Conservation (phyloP, 2,888 invertebrate genomes). For the Merodon equestris region DNA sequence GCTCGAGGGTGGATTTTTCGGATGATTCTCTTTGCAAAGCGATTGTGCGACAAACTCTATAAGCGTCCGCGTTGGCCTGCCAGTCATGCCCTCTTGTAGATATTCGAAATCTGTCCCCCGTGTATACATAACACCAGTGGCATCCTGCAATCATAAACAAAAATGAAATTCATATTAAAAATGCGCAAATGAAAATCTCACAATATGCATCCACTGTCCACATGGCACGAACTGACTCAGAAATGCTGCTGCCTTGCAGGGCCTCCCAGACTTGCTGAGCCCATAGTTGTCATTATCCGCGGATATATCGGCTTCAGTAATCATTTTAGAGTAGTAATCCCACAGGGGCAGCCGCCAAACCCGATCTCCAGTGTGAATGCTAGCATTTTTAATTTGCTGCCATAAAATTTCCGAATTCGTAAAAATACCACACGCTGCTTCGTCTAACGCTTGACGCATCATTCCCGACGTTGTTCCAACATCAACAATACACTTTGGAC, state of each 20-base stretch:
- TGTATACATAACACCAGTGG: slow-evolving; percentile 86
- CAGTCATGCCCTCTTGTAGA: slow-evolving; percentile 84
- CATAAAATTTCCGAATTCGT: slow-evolving; percentile 86
- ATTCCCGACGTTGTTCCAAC: slow-evolving; percentile 88
- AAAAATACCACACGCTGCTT: slow-evolving; percentile 85
- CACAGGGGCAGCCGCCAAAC: slow-evolving; percentile 91
- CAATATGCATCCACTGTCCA: slow-evolving; percentile 88
- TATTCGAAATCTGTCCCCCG: slow-evolving; percentile 83
- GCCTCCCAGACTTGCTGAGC: slow-evolving; percentile 79
- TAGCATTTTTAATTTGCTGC: slow-evolving; percentile 84
- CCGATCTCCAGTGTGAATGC: slow-evolving; percentile 86
- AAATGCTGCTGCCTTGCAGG: slow-evolving; percentile 90
- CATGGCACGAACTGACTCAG: slow-evolving; percentile 85
- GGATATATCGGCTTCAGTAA: slow-evolving; percentile 76
- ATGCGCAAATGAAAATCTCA: slow-evolving; percentile 79
- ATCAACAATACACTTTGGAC: slow-evolving; percentile 86
- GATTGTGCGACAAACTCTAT: slow-evolving; percentile 85
- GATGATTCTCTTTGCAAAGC: slow-evolving; percentile 75
- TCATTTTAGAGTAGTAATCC: slow-evolving; percentile 84
- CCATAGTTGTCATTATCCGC: slow-evolving; percentile 80
- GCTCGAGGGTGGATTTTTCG: too few relatives aligned
- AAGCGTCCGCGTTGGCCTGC: slow-evolving; percentile 86
- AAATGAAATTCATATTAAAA: background rate
- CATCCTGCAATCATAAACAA: slow-evolving; percentile 79
- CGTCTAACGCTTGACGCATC: slow-evolving; percentile 82